Conservation (phyloP, 2,888 invertebrate genomes). For the Proisotoma minuta region DNA sequence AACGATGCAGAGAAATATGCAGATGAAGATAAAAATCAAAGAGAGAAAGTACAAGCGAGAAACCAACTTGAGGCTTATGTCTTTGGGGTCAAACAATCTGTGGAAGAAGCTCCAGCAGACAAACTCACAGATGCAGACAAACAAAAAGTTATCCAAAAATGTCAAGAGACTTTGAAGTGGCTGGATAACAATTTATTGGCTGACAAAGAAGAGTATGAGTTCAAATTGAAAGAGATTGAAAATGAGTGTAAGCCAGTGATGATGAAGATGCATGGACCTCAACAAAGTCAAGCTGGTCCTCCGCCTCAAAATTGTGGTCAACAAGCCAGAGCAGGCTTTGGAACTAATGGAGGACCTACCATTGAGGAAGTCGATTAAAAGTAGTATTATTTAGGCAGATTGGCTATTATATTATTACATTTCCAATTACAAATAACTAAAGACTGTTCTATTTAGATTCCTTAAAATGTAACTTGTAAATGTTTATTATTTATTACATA, state of each 20-base stretch:
- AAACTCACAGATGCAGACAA: constrained; percentile 66
- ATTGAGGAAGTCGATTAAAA: constrained; percentile 59
- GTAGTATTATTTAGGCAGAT: no score
- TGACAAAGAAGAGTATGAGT: constrained; percentile 70
- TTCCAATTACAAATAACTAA: no score
- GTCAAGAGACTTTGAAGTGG: constrained; percentile 69
- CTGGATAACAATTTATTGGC: constrained; percentile 73
- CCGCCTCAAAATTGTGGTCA: constrained; percentile 34
- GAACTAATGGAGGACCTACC: constrained; percentile 55
- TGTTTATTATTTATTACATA: no score
- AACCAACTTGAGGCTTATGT: constrained; percentile 69
- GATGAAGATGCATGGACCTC: constrained; percentile 69
- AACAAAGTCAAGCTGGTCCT: constrained; percentile 48
- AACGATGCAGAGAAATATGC: constrained; percentile 72
- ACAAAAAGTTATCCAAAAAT: constrained; percentile 57
- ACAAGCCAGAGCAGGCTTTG: constrained; percentile 7
- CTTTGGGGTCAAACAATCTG: constrained; percentile 65
- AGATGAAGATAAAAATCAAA: constrained; percentile 66
- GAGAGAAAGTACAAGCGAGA: constrained; percentile 63
- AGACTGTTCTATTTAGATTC: no score
- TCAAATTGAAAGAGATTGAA: constrained; percentile 70
- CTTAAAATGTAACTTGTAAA: no score
- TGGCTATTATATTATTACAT: no score
- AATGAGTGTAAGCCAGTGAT: constrained; percentile 71
- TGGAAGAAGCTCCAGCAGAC: constrained; percentile 59